These are phyloP conservation scores for Microplitis mediator DNA, from an alignment of 1,140 invertebrate genomes.

Conservation along the genomic window DNA sequence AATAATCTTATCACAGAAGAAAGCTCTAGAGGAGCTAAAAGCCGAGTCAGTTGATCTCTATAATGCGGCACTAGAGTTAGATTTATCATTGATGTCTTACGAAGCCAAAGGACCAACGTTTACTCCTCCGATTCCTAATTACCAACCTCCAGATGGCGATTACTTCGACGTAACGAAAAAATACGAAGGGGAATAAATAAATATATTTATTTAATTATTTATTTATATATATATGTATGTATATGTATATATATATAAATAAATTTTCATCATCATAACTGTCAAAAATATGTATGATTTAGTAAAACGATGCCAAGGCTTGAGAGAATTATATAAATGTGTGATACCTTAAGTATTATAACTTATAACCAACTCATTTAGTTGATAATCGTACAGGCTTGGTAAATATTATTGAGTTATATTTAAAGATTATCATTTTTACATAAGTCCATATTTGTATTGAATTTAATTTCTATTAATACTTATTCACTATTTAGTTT, in stretches of 20 bases:
- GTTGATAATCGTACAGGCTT: too few species aligned
- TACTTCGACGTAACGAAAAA: slow-evolving; percentile 82
- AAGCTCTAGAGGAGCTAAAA: slow-evolving; percentile 77
- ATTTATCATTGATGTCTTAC: slow-evolving; percentile 69
- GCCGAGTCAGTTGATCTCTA: slow-evolving; percentile 83
- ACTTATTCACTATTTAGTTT: too few species aligned
- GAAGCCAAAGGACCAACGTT: slow-evolving; percentile 71
- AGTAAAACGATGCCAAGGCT: too few species aligned
- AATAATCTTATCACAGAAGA: slow-evolving; percentile 72
- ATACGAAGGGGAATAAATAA: slow-evolving; percentile 56
- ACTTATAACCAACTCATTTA: not conserved
- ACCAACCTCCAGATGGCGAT: slow-evolving; percentile 81
- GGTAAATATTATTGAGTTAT: too few species aligned
- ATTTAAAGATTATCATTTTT: too few species aligned
- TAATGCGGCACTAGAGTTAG: slow-evolving; percentile 80
- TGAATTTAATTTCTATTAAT: too few species aligned
- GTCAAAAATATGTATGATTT: too few species aligned
- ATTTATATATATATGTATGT: not conserved
- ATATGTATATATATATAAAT: not conserved
- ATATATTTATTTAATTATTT: not conserved
- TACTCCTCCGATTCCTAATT: slow-evolving; percentile 80
- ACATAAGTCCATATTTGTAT: too few species aligned
- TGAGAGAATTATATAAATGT: too few species aligned
- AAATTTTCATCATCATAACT: not conserved
- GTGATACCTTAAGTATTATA: not conserved